These are phyloP conservation scores for Sinocyclocheilus maitianheensis DNA, from an alignment of 2,113 vertebrate genomes.

Conservation along the genomic window DNA sequence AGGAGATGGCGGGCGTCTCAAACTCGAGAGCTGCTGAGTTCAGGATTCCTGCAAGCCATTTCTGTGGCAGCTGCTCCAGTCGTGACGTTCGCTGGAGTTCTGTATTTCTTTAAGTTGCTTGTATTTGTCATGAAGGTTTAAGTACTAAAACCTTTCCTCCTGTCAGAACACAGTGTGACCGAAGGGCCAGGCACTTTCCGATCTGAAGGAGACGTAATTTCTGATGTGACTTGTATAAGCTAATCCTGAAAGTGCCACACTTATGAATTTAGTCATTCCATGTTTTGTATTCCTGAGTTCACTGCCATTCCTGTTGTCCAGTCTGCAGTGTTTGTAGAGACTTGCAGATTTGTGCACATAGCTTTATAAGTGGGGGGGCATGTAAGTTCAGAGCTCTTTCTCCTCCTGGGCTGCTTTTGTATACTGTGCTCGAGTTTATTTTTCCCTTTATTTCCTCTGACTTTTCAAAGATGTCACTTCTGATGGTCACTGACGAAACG, in stretches of 20 bases:
- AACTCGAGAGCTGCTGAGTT: slow-evolving; percentile 88
- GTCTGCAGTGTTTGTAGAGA: slow-evolving; percentile 85
- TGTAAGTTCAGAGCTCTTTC: slow-evolving; percentile 67
- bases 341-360: slow-evolving; percentile 81
- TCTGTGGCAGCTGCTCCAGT: slow-evolving; percentile 15
- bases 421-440: slow-evolving; percentile 21
- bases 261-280: slow-evolving; percentile 88
- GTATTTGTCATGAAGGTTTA: slow-evolving; percentile 79
- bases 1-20: slow-evolving; percentile 92
- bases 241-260: slow-evolving; percentile 86
- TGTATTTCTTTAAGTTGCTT: slow-evolving; percentile 19
- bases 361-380: slow-evolving; percentile 78
- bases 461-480: slow-evolving; percentile 54
- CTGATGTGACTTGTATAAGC: slow-evolving; percentile 82
- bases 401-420: slow-evolving; percentile 21
- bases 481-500: not conserved
- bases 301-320: slow-evolving; percentile 73
- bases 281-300: slow-evolving; percentile 77
- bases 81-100: not conserved
- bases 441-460: not conserved
- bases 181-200: slow-evolving; percentile 66
- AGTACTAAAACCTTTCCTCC: slow-evolving; percentile 76
- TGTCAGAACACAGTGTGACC: slow-evolving; percentile 69
- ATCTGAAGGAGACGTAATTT: slow-evolving; percentile 60
- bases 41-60: slow-evolving; percentile 38